These are phyloP conservation scores for Tachuris rubrigastra DNA, from an alignment of 2,113 vertebrate species.

Conservation along the genomic window DNA sequence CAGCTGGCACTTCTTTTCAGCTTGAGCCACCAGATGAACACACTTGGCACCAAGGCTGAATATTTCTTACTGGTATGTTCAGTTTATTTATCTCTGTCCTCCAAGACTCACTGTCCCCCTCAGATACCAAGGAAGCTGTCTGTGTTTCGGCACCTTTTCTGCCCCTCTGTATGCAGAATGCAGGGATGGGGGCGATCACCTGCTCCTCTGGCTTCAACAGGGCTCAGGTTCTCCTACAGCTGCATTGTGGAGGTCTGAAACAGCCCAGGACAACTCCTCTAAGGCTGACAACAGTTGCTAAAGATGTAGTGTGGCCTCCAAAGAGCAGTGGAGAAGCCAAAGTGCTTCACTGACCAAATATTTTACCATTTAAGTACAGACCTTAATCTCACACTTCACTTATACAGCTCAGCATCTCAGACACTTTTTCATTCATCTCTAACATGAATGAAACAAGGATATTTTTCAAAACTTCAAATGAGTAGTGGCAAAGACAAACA, in stretches of 20 bases:
- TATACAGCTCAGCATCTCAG: not conserved
- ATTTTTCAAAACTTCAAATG: not conserved
- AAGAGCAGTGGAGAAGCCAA: rapidly evolving
- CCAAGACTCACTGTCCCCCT: not conserved
- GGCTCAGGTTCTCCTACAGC: not conserved
- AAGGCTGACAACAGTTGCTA: not conserved
- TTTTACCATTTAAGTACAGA: not conserved
- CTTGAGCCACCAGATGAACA: conserved; percentile 47
- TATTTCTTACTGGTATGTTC: not conserved
- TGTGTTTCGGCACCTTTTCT: not conserved
- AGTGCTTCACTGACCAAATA: not conserved
- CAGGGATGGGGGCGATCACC: not conserved
- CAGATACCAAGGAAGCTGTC: rapidly evolving
- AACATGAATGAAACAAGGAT: not conserved
- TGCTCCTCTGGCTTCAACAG: not conserved
- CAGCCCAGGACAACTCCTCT: not conserved
- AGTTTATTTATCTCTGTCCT: not conserved
- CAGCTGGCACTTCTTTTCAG: conserved; percentile 31
- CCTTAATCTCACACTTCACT: not conserved
- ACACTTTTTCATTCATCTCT: not conserved
- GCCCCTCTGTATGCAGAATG: not conserved
- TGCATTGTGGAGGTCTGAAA: rapidly evolving
- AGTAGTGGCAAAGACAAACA: not conserved
- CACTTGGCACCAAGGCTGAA: conserved; percentile 9
- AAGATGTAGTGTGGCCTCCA: not conserved